Evolutionary conservation across 37 sponge, comb jelly and placozoan genomes (phyloP).

Genomic region (Corticium candelabrum): DNA sequence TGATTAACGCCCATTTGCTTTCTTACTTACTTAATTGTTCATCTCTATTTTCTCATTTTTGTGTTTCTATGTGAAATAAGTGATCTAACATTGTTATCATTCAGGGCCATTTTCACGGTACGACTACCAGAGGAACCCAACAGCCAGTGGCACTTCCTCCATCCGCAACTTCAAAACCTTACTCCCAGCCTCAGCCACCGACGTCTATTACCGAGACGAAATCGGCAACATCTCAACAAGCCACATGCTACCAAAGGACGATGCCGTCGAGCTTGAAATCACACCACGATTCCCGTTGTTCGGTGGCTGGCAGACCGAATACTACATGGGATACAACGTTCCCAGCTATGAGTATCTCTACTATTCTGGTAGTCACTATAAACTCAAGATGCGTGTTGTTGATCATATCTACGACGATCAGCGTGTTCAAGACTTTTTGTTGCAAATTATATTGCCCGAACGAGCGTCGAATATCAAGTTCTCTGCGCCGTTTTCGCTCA

Average conservation of each 20-base stretch:
- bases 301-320: slow-evolving; percentile 95
- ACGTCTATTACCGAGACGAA: slow-evolving; percentile 95
- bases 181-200: slow-evolving; percentile 79
- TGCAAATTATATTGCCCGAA: slow-evolving; percentile 79
- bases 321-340: slow-evolving; percentile 88
- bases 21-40: no score
- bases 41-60: no score
- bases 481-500: slow-evolving; percentile 35
- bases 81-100: no score
- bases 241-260: slow-evolving; percentile 65
- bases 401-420: slow-evolving; percentile 90
- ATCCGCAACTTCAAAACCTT: slow-evolving; percentile 73
- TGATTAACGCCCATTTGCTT: no score
- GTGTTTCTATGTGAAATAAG: no score
- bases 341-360: slow-evolving; percentile 85
- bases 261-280: slow-evolving; percentile 72
- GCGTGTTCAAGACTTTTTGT: slow-evolving; percentile 40
- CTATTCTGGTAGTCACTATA: slow-evolving; percentile 50
- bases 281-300: slow-evolving; percentile 91
- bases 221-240: slow-evolving; percentile 97
- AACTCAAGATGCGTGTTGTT: slow-evolving; percentile 69
- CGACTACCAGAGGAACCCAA: slow-evolving; percentile 82
- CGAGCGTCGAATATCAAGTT: slow-evolving; percentile 65
- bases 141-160: slow-evolving; percentile 56
- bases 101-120: slow-evolving; percentile 36